Evolutionary conservation across 2,797 vertebrate species (phyloP).

Genomic region (Botia almorhae): DNA sequence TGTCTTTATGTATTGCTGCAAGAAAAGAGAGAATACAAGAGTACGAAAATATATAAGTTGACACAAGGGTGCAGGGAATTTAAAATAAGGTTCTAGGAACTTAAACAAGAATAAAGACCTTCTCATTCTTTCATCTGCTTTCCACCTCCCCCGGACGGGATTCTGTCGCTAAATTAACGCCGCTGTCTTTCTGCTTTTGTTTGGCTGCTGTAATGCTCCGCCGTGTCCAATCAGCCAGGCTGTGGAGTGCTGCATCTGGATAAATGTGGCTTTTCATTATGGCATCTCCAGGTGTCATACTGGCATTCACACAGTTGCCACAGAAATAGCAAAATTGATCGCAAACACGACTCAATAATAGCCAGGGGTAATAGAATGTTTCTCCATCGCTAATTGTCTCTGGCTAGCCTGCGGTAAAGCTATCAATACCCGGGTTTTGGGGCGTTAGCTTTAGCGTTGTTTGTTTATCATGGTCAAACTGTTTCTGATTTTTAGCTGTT

Average conservation of each 20-base stretch:
- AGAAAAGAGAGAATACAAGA: background rate
- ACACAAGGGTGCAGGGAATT: slow-evolving; percentile 13
- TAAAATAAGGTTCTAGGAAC: slow-evolving; percentile 27
- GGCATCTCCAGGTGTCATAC: slow-evolving; percentile 56
- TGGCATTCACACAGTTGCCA: slow-evolving; percentile 40
- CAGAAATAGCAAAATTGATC: slow-evolving; percentile 39
- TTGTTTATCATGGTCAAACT: slow-evolving; percentile 16
- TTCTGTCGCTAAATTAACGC: slow-evolving; percentile 53
- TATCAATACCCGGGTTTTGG: background rate
- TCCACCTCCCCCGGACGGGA: slow-evolving; percentile 33
- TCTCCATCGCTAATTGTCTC: slow-evolving; percentile 33
- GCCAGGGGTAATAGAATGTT: slow-evolving; percentile 32
- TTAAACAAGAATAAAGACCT: slow-evolving; percentile 12
- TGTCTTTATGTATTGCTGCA: background rate
- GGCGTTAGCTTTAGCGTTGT: background rate
- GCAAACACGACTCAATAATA: slow-evolving; percentile 50
- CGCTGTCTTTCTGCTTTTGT: slow-evolving; percentile 49
- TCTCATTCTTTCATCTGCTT: slow-evolving; percentile 24
- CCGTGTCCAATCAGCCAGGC: slow-evolving; percentile 51
- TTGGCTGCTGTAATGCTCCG: slow-evolving; percentile 29
- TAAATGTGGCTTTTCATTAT: slow-evolving; percentile 59
- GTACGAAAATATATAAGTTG: slow-evolving; percentile 7
- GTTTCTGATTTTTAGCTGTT: background rate
- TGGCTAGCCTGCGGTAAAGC: slow-evolving; percentile 11
- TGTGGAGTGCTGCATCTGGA: slow-evolving; percentile 48